Conservation (phyloP, 2,797 vertebrate species). For the Neopelma chrysocephalum region DNA sequence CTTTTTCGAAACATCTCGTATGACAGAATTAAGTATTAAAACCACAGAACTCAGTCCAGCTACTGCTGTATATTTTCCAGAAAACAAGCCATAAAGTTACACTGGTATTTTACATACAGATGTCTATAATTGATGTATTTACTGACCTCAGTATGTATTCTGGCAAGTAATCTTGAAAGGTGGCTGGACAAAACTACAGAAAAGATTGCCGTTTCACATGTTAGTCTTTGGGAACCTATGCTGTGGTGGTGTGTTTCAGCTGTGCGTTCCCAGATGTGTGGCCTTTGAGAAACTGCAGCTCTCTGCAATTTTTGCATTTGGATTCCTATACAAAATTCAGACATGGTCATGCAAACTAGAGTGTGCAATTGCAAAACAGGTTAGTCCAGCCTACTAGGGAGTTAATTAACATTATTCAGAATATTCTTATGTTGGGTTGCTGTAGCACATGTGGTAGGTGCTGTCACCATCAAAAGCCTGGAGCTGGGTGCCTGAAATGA, state of each 20-base stretch:
- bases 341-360: not conserved
- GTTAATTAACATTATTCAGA: not conserved
- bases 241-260: not conserved
- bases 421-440: not conserved
- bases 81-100: not conserved
- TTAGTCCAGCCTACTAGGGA: not conserved
- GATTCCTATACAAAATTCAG: not conserved
- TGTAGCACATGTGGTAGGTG: fast-evolving
- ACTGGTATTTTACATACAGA: not conserved
- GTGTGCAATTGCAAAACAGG: not conserved
- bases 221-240: not conserved
- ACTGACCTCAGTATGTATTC: not conserved
- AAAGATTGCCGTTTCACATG: not conserved
- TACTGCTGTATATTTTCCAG: not conserved
- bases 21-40: slow-evolving; percentile 11
- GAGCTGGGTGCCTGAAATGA: not conserved
- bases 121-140: not conserved
- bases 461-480: not conserved
- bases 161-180: not conserved
- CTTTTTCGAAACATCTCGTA: not conserved
- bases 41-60: not conserved
- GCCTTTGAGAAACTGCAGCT: not conserved
- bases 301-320: not conserved
- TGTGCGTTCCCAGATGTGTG: not conserved
- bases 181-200: not conserved